Conservation (phyloP, 2,888 invertebrate species). For the Podabrus alpinus region DNA sequence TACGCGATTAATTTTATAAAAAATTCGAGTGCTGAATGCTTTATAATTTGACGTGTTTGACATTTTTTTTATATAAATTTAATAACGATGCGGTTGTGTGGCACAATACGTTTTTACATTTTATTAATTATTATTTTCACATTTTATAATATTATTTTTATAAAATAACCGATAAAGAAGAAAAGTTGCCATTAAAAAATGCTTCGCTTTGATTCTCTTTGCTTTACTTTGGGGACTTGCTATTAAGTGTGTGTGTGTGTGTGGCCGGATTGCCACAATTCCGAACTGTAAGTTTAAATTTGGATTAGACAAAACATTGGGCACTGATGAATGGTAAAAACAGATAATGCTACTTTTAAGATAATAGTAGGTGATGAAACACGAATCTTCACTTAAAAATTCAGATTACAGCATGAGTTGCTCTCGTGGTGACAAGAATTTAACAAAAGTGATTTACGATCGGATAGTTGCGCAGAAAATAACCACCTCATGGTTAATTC, state of each 20-base stretch:
- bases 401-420: background rate
- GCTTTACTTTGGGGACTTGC: too few relatives aligned
- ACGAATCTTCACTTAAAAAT: background rate
- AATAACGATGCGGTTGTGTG: background rate
- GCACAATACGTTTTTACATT: background rate
- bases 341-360: background rate
- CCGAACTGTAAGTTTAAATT: background rate
- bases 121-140: background rate
- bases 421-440: background rate
- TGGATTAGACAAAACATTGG: background rate
- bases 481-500: background rate
- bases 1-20: conserved; percentile 11
- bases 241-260: background rate
- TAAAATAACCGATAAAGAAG: too few relatives aligned
- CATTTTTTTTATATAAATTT: background rate
- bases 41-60: background rate
- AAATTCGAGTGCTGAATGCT: background rate
- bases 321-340: background rate
- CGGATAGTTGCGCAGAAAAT: background rate
- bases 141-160: too few relatives aligned
- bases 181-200: too few relatives aligned
- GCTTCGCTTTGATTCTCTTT: background rate
- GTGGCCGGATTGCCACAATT: background rate
- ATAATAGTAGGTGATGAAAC: background rate
- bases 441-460: background rate